phyloP scores from a whole-genome alignment of 2,113 vertebrate genomes.

The Oryzias curvinotus region DNA sequence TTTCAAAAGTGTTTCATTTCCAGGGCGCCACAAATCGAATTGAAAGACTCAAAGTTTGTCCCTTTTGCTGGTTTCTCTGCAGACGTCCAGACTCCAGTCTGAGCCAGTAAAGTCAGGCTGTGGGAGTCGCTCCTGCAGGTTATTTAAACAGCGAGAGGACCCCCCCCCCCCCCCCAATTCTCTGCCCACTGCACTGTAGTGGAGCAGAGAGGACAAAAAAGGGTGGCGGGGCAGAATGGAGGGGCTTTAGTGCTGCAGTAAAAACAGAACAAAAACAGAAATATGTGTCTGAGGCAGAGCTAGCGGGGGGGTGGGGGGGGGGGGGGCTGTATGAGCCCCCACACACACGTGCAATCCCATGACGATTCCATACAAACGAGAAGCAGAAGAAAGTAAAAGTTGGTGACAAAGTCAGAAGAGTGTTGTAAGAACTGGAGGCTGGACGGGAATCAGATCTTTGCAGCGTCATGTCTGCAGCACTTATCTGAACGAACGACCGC shows the following conservation, averaged over 20 bases:
- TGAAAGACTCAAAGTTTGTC: too few species aligned
- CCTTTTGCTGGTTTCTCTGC: too few species aligned
- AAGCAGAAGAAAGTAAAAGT: too few species aligned
- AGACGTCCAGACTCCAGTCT: slow-evolving; percentile 28
- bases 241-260: slow-evolving; percentile 71
- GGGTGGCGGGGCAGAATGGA: slow-evolving; percentile 58
- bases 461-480: slow-evolving; percentile 3
- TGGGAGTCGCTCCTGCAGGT: slow-evolving; percentile 50
- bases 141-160: slow-evolving; percentile 12
- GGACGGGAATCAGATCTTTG: slow-evolving; percentile 19
- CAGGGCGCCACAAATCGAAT: too few species aligned
- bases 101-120: slow-evolving; percentile 41
- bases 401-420: not conserved
- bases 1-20: too few species aligned
- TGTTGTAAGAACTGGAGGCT: not conserved
- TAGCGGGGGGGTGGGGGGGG: slow-evolving; percentile 47
- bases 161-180: not conserved
- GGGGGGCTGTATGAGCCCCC: slow-evolving; percentile 36
- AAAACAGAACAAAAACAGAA: slow-evolving; percentile 68
- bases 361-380: too few species aligned
- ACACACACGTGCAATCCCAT: slow-evolving; percentile 18
- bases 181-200: slow-evolving; percentile 33
- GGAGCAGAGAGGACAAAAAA: slow-evolving; percentile 54
- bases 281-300: slow-evolving; percentile 63
- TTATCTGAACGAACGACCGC: slow-evolving; percentile 30